Base-by-base conservation (phyloP, 2,888 invertebrate species). In the Proisotoma minuta region DNA sequence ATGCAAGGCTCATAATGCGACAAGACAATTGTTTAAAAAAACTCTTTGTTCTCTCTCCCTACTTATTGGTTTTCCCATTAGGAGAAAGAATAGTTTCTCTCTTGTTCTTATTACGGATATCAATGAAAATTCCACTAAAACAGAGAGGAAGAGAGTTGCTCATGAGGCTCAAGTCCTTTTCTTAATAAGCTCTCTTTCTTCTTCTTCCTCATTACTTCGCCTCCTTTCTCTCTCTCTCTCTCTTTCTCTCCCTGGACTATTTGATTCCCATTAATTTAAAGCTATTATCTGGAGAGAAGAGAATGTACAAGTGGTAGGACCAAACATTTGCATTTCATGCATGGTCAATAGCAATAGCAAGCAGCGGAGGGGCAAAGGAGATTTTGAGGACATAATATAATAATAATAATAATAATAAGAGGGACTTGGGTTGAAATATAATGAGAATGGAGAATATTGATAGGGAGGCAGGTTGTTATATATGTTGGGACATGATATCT, bases 61-160 rank as follows among this genome's bases (percentile, higher is more conserved):
- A 54, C 39, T 54, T 54, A 54, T 54, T 54, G 53, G 53, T 39
- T 54, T 54, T 54, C 22, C 15, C 53, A 54, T 54, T 54, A 39
- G 43, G 43, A 43, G 29, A 18, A 20, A 39, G 34, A 51, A 27
- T 24, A 26, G 53, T 29, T 49, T 49, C 53, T 54, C 53, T 20
- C 43, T 43, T 34, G 10, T n/a, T n/a, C n/a, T n/a, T n/a, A n/a
- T n/a, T n/a, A n/a, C n/a, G n/a, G n/a, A n/a, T n/a, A 43, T 12
- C 43, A 5, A 43, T 18, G 43, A 15, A 15, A 43, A 43, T 8
- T 34, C 15, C 15, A 34, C 8, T 8, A 10, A 10, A 34, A 15
- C 34, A 34, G 34, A 34, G 34, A 34, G 34, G 15, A 15, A 34
- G 34, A 34, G n/a, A n/a, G n/a, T n/a, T n/a, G n/a, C n/a, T n/a